Evolutionary conservation across 2,888 invertebrate genomes (phyloP), one percentile per base, ranked within the genome.

Genomic region (Tetranychus piercei): DNA sequence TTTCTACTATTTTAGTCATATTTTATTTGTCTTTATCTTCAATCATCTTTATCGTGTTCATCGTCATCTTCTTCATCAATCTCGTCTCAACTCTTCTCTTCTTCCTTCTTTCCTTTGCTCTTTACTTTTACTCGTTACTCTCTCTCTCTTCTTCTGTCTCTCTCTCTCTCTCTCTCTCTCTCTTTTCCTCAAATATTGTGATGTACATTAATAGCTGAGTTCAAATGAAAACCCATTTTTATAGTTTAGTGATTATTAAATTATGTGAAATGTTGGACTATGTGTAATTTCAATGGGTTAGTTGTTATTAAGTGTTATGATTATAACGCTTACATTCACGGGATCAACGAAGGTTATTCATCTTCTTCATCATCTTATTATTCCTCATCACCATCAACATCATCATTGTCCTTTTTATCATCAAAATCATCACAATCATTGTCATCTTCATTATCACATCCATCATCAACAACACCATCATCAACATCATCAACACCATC

Each of bases 111-210:
- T n/a, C 67, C 20, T 1, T 67, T 20, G 6, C 20, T 67, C 66
- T 66, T 22, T 66, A 18, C 6, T 66, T 6, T 22, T 66, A 20
- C 22, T 18, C 18, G 18, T 66, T 22, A 6, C 22, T 66, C 18
- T 66, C 22, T 66, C 67, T 67, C 22, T 9, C 71, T 44, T 5
- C 4, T 5, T 43, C 71, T 44, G 43, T 72, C 72, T 72, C 2
- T 44, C 44, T 45, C 45, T 44, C 45, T 45, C 72, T 45, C 43
- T 34, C 43, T 43, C 43, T 72, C 72, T 72, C 44, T 69, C 69
- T 69, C 22, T 69, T 22, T 22, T 1, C 22, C 15, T 55, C 0
- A 55, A 15, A 55, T 15, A 9, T 55, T 55, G 9, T 55, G 55
- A 55, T 55, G 55, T 55, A 34, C 34, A 34, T 34, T 34, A 34